Evolutionary conservation across 2,888 invertebrate genomes (phyloP), one percentile per base, ranked within the genome.

Genomic region (Perizoma affinitatum): DNA sequence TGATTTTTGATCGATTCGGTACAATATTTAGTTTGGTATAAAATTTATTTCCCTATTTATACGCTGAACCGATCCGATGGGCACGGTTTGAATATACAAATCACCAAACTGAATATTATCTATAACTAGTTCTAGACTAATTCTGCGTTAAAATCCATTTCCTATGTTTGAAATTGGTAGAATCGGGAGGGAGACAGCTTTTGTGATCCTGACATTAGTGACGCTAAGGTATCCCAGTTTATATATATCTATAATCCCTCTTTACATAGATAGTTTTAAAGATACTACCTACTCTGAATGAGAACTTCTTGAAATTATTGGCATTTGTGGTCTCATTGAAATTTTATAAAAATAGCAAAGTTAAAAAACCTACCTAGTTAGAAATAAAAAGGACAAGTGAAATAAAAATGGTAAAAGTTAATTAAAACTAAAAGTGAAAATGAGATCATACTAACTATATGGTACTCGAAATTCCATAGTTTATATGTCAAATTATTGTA

Each of bases 401-500:
- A 41, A 42, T 1, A 51, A 51, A 42, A 48, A 51, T 42, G n/a
- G 9, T 44, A n/a, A 38, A 43, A 52, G 34, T 46, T 35, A 53
- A 22, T 44, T 49, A 1, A 40, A 49, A 41, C 34, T 40, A 9
- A 34, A 54, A 54, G 52, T 55, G 52, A 52, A 55, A 58, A 52
- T 58, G 58, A 58, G 58, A 58, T 58, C 49, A 38, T 51, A 22
- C 1, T 22, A 45, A 35, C n/a, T 44, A 49, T 52, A 49, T 22
- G 22, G 22, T 22, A 52, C n/a, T 54, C 53, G 22, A 58, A 7
- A 54, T 61, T 58, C 48, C 46, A 45, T 60, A 43, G 65, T 70
- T 54, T 50, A 68, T 69, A 61, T 83, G 80, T 82, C 83, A 78
- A 84, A 81, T 81, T 82, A 84, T 84, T 88, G 88, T 90, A 88